These are phyloP conservation scores for Tenualosa ilisha DNA, from an alignment of 2,797 vertebrate species.

Conservation along the genomic window DNA sequence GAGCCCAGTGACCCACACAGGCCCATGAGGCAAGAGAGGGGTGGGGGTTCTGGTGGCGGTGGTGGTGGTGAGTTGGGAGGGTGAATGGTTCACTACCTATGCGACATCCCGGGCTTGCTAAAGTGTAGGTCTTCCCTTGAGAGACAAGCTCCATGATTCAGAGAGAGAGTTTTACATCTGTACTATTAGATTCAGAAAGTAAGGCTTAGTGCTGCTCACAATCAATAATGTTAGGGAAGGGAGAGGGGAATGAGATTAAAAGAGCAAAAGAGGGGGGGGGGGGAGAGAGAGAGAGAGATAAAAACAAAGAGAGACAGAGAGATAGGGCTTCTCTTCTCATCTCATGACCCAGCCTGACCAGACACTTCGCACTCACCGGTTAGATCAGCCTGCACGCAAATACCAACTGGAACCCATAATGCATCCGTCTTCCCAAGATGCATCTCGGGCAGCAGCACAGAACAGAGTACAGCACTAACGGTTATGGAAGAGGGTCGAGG, in stretches of 20 bases:
- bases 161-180: too few relatives aligned
- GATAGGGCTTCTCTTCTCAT: neutral
- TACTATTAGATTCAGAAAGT: neutral
- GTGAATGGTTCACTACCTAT: too few relatives aligned
- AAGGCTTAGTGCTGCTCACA: neutral
- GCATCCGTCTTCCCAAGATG: neutral
- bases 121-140: too few relatives aligned
- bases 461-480: neutral
- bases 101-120: too few relatives aligned
- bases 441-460: neutral
- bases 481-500: neutral
- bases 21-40: too few relatives aligned
- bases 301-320: neutral
- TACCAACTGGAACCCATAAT: neutral
- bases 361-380: neutral
- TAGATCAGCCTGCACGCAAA: neutral
- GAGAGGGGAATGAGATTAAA: slow-evolving; percentile 21
- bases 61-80: too few relatives aligned
- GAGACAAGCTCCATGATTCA: too few relatives aligned
- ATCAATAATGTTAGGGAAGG: neutral
- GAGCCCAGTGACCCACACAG: too few relatives aligned
- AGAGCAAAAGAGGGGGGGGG: neutral
- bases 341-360: neutral
- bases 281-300: neutral
- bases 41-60: too few relatives aligned